Evolutionary conservation across 2,888 invertebrate species (phyloP), one percentile per base, ranked within the genome.

Genomic region (Hypomecis atomaria): DNA sequence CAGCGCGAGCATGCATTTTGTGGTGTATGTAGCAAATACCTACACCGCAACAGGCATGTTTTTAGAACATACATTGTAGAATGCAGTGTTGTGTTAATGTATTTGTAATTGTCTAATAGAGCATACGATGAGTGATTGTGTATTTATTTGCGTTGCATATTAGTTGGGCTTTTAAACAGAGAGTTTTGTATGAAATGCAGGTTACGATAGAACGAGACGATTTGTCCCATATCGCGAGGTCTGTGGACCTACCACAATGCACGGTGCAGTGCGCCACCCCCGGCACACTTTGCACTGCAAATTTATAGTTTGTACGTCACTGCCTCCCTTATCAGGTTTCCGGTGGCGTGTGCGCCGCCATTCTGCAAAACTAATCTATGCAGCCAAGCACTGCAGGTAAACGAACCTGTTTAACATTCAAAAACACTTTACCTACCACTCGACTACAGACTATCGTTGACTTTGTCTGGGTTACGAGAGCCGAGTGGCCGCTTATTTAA

Each of bases 281-380:
- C 45, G 53, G 57, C 61, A 48, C 66, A 66, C 68, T 66, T 73
- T 69, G 66, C 67, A 38, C 6, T 66, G 73, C 74, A 77, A 79
- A 78, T 79, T 81, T 78, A 79, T 74, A 71, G 79, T 77, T 73
- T 71, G 78, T 79, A 82, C 78, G 76, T 80, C 82, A 76, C 82
- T 76, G 76, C 74, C 71, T 73, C 69, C 68, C 72, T 77, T 87
- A 87, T 86, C 85, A 67, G 65, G 69, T 76, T 84, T 84, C 86
- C 87, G 77, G 75, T 84, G 73, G 82, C 82, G 81, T 81, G 81
- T 79, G 76, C 77, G 74, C 74, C 71, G 54, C 63, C 74, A 71
- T 61, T 59, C 59, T 69, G 66, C 66, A 59, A 71, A 60, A 66
- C 75, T 77, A 76, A 78, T 81, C 73, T 81, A 83, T 82, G 81